phyloP scores from a whole-genome alignment of 2,113 vertebrate genomes.

The Recurvirostra avosetta region DNA sequence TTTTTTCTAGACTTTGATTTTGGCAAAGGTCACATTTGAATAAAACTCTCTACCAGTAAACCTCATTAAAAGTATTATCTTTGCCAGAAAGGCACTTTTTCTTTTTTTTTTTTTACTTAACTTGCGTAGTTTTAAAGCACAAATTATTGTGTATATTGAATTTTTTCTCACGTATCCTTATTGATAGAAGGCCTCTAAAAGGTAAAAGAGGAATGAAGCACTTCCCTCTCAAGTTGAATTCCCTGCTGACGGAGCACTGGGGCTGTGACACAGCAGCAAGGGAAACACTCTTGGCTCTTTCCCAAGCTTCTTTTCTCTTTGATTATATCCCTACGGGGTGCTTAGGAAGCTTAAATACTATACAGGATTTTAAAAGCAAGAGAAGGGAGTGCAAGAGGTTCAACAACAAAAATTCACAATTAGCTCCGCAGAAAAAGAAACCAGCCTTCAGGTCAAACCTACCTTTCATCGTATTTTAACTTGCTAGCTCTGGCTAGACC shows the following conservation, averaged over 20 bases:
- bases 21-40: conserved; percentile 64
- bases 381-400: not conserved
- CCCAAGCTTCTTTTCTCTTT: conserved; percentile 60
- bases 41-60: conserved; percentile 52
- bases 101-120: not conserved
- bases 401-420: not conserved
- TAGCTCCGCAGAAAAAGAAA: not conserved
- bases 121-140: not conserved
- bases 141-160: not conserved
- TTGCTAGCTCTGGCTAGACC: not conserved
- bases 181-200: not conserved
- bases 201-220: not conserved
- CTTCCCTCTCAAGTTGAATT: not conserved
- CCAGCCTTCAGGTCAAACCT: not conserved
- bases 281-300: conserved; percentile 32
- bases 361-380: conserved; percentile 33
- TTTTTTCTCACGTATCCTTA: not conserved
- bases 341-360: conserved; percentile 28
- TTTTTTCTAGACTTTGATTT: conserved; percentile 18
- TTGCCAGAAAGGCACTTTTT: not conserved
- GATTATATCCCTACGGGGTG: conserved; percentile 28
- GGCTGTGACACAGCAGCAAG: not conserved
- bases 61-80: conserved; percentile 44
- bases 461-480: not conserved
- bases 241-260: not conserved